Evolutionary conservation across 2,888 invertebrate species (phyloP).

Genomic region (Gryllus longicercus): DNA sequence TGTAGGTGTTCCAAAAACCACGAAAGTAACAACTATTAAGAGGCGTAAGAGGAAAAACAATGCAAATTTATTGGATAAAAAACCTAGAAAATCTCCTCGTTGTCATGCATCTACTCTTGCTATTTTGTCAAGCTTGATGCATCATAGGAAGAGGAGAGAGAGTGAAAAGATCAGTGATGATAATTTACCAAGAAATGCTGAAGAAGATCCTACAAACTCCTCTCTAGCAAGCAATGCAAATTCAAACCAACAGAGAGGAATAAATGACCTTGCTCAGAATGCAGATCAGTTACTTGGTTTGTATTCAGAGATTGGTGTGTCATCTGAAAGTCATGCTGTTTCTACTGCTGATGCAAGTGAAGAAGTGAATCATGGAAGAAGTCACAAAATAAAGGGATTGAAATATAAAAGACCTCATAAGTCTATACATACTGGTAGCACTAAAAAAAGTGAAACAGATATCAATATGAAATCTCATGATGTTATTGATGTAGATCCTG

Average conservation of each 20-base stretch:
- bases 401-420: not conserved
- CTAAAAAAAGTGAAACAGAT: not conserved
- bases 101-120: constrained; percentile 86
- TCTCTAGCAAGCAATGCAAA: not conserved
- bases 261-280: constrained; percentile 31
- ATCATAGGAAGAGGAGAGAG: constrained; percentile 29
- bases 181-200: not conserved
- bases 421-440: not conserved
- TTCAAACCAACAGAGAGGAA: constrained; percentile 24
- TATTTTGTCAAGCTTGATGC: constrained; percentile 54
- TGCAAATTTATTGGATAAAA: constrained; percentile 50
- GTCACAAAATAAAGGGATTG: not conserved
- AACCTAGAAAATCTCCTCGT: constrained; percentile 78
- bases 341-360: not conserved
- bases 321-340: not conserved
- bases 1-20: constrained; percentile 43
- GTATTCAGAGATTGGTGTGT: not conserved
- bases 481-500: constrained; percentile 36
- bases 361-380: not conserved
- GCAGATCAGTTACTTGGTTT: constrained; percentile 29
- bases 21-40: constrained; percentile 32
- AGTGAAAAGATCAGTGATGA: constrained; percentile 26
- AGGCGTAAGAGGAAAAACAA: constrained; percentile 38
- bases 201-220: not conserved
- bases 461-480: constrained; percentile 23